These are phyloP conservation scores for Lerista edwardsae DNA, from an alignment of 2,797 vertebrate species.

Conservation along the genomic window DNA sequence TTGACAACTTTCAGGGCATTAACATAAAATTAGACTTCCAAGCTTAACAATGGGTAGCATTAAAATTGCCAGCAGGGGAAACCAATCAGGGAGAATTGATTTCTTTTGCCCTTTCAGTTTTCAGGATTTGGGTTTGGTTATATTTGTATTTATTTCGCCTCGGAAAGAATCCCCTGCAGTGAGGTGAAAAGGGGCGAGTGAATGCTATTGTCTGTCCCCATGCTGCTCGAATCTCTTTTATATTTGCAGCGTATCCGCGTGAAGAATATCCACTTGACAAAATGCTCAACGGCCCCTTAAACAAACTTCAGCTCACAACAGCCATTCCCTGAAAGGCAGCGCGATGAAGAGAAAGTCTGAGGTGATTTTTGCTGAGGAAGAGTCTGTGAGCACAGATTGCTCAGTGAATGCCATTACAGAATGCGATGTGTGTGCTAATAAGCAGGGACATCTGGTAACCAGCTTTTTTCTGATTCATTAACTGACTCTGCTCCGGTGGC, in stretches of 20 bases:
- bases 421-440: slow-evolving; percentile 83
- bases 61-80: slow-evolving; percentile 81
- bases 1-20: slow-evolving; percentile 87
- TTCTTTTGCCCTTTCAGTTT: slow-evolving; percentile 72
- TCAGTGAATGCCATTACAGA: slow-evolving; percentile 82
- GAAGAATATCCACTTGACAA: slow-evolving; percentile 49
- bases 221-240: slow-evolving; percentile 31
- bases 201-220: slow-evolving; percentile 30
- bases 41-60: slow-evolving; percentile 83
- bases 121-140: slow-evolving; percentile 36
- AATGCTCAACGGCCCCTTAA: slow-evolving; percentile 53
- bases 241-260: background rate
- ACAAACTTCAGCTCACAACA: slow-evolving; percentile 24
- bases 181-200: slow-evolving; percentile 27
- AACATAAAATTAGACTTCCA: slow-evolving; percentile 85
- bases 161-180: slow-evolving; percentile 37
- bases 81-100: slow-evolving; percentile 76
- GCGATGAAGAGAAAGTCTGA: slow-evolving; percentile 49
- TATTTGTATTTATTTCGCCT: slow-evolving; percentile 50
- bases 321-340: slow-evolving; percentile 50
- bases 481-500: slow-evolving; percentile 80
- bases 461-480: slow-evolving; percentile 93
- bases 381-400: slow-evolving; percentile 73
- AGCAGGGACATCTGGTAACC: slow-evolving; percentile 90
- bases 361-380: slow-evolving; percentile 66